phyloP scores from a whole-genome alignment of 1,140 invertebrate genomes.

The Drusus annulatus region DNA sequence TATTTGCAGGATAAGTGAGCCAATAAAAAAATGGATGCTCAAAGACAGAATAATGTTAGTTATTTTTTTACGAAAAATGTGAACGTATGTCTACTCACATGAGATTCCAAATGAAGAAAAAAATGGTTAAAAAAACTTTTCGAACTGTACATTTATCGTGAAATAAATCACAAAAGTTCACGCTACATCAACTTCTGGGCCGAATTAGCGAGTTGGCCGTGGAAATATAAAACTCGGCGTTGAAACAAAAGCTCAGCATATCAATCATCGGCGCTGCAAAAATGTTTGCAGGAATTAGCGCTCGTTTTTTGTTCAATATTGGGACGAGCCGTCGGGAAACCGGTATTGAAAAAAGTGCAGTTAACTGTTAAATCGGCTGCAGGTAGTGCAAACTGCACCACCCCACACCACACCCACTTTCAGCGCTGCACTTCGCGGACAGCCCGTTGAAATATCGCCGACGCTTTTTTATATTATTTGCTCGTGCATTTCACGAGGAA shows the following conservation, averaged over 20 bases:
- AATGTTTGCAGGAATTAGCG: slow-evolving; percentile 59
- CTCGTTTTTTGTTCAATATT: slow-evolving; percentile 53
- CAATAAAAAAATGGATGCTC: too few species aligned
- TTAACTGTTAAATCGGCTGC: slow-evolving; percentile 26
- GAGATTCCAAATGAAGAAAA: too few species aligned
- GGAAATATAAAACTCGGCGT: slow-evolving; percentile 31
- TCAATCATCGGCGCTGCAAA: slow-evolving; percentile 58
- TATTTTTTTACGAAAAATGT: too few species aligned
- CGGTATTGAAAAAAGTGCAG: slow-evolving; percentile 51
- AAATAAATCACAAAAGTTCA: not conserved
- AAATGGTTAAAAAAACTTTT: too few species aligned
- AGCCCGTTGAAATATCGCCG: not conserved
- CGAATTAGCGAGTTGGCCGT: not conserved
- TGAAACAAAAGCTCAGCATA: slow-evolving; percentile 46
- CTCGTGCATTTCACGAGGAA: not conserved
- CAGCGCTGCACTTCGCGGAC: slow-evolving; percentile 30
- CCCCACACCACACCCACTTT: not conserved
- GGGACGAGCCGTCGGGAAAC: slow-evolving; percentile 44
- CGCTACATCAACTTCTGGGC: not conserved
- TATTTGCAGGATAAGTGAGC: too few species aligned
- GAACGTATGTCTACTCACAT: too few species aligned
- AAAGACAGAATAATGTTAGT: too few species aligned
- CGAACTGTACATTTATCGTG: not conserved
- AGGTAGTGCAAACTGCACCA: not conserved
- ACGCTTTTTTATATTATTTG: slow-evolving; percentile 1